These are phyloP conservation scores for Galeopterus variegatus DNA, from an alignment of 2,113 vertebrate genomes.

Conservation along the genomic window DNA sequence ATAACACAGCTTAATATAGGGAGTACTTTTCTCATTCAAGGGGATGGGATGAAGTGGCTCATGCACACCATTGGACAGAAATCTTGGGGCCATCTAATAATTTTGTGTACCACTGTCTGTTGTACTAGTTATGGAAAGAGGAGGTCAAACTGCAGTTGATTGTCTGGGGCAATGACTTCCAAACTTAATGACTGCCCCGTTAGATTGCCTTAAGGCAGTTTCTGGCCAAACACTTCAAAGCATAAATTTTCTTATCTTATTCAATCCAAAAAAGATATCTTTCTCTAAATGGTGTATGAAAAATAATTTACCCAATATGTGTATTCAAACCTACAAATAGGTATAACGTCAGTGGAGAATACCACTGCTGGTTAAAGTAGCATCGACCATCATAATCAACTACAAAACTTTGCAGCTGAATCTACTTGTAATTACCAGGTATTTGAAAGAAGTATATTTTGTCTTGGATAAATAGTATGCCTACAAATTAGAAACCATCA, in stretches of 20 bases:
- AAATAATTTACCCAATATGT: background rate
- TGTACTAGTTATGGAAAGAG: background rate
- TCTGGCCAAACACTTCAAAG: background rate
- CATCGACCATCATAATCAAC: background rate
- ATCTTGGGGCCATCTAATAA: background rate
- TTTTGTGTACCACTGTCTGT: background rate
- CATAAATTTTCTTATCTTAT: background rate
- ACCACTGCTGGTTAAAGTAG: background rate
- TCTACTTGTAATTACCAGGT: background rate
- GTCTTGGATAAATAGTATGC: rapidly evolving
- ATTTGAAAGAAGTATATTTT: background rate
- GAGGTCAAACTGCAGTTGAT: background rate
- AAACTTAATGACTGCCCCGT: background rate
- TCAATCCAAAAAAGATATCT: background rate
- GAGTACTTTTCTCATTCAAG: background rate
- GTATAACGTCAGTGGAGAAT: background rate
- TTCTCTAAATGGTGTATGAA: background rate
- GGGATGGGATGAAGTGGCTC: too few relatives aligned
- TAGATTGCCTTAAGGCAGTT: background rate
- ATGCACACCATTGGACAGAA: background rate
- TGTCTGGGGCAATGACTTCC: background rate
- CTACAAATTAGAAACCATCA: rapidly evolving
- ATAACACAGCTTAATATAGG: background rate
- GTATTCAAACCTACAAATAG: background rate
- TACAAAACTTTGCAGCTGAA: background rate